Evolutionary conservation across 2,113 vertebrate genomes (phyloP).

Genomic region (Spea bombifrons): DNA sequence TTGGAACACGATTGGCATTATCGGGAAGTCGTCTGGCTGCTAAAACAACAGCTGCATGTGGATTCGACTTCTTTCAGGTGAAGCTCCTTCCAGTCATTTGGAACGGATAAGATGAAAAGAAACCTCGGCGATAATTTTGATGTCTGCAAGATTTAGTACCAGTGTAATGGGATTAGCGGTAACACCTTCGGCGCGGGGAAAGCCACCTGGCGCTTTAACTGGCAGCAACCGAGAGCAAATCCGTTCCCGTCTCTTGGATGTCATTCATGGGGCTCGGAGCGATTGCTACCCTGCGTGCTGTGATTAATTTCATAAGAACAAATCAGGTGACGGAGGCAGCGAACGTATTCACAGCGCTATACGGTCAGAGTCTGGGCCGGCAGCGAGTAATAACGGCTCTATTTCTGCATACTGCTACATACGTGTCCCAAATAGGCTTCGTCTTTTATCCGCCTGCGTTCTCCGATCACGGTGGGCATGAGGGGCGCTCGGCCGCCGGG

Average conservation of each 20-base stretch:
- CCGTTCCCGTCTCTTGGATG: conserved; percentile 95
- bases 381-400: background rate
- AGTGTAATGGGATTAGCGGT: conserved; percentile 97
- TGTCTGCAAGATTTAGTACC: conserved; percentile 86
- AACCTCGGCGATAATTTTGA: conserved; percentile 86
- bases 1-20: conserved; percentile 87
- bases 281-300: conserved; percentile 86
- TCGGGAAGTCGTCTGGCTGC: conserved; percentile 73
- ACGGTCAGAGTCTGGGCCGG: conserved; percentile 30
- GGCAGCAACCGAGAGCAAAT: conserved; percentile 92
- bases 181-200: conserved; percentile 90
- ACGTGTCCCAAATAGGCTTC: conserved; percentile 50
- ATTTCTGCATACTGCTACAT: conserved; percentile 31
- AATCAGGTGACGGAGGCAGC: conserved; percentile 61
- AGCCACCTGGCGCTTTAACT: conserved; percentile 96
- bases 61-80: conserved; percentile 89
- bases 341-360: conserved; percentile 53
- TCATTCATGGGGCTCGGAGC: conserved; percentile 91
- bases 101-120: conserved; percentile 87
- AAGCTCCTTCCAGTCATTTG: conserved; percentile 87
- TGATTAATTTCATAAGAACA: conserved; percentile 91
- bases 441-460: conserved; percentile 19
- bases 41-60: conserved; percentile 86
- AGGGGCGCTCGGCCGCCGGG: background rate
- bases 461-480: background rate